These are phyloP conservation scores for Trichopoda pennipes DNA, from an alignment of 2,888 invertebrate species.

Conservation along the genomic window DNA sequence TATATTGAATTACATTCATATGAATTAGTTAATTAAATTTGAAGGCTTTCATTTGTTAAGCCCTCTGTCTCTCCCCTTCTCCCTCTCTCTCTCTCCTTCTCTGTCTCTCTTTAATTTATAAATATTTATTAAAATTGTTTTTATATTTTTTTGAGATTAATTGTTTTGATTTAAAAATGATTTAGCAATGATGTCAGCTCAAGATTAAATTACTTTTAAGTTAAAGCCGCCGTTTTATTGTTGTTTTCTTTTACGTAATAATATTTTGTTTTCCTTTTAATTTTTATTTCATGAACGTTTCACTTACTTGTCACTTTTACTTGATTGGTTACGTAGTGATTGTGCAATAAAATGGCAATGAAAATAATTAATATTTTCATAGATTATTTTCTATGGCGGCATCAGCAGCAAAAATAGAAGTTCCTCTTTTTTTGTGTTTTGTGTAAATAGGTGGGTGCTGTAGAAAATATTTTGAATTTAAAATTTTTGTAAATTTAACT, in stretches of 20 bases:
- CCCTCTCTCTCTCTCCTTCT: neutral
- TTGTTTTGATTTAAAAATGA: slow-evolving; percentile 48
- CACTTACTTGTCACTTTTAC: slow-evolving; percentile 50
- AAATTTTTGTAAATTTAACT: neutral
- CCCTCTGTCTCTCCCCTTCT: neutral
- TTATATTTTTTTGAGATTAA: slow-evolving; percentile 20
- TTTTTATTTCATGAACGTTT: slow-evolving; percentile 41
- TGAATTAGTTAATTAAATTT: slow-evolving; percentile 32
- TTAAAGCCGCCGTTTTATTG: slow-evolving; percentile 46
- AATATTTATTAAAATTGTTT: neutral
- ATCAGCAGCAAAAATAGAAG: neutral
- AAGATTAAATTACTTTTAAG: slow-evolving; percentile 55
- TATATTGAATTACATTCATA: neutral
- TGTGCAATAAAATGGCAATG: slow-evolving; percentile 33
- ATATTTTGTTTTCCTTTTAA: neutral
- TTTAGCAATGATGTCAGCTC: slow-evolving; percentile 59
- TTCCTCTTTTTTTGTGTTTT: neutral
- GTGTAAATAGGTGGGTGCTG: slow-evolving; percentile 5
- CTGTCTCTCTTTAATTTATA: neutral
- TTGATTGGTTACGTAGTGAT: slow-evolving; percentile 19
- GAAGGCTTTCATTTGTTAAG: slow-evolving; percentile 35
- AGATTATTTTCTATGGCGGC: slow-evolving; percentile 3
- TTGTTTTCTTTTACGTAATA: neutral
- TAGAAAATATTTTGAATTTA: neutral
- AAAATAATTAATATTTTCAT: slow-evolving; percentile 30